Evolutionary conservation across 2,888 invertebrate genomes (phyloP).

Genomic region (Sceliomorpha sp.): DNA sequence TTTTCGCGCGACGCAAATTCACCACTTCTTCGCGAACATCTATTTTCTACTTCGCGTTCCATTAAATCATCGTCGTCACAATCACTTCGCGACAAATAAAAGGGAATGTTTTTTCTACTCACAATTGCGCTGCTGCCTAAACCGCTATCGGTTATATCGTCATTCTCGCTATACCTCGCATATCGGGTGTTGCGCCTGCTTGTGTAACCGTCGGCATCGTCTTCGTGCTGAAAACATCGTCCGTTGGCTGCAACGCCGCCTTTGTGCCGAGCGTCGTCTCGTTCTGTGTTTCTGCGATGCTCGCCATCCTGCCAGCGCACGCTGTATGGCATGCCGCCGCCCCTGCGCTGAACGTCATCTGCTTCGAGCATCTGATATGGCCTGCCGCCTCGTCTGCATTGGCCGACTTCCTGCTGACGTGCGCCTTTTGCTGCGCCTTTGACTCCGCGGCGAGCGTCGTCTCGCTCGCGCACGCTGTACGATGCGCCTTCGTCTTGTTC

Average conservation of each 20-base stretch:
- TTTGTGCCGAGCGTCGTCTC: background rate
- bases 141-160: background rate
- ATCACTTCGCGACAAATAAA: background rate
- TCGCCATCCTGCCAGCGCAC: background rate
- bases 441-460: no score
- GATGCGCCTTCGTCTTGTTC: no score
- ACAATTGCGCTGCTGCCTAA: background rate
- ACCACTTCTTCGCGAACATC: no score
- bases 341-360: no score
- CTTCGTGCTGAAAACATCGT: background rate
- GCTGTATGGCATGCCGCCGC: no score
- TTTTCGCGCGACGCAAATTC: slow-evolving; percentile 1
- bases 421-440: no score
- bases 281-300: no score
- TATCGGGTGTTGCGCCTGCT: background rate
- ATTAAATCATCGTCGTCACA: background rate
- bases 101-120: slow-evolving; percentile 1
- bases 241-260: background rate
- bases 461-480: no score
- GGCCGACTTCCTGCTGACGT: no score
- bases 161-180: slow-evolving; percentile 1
- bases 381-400: no score
- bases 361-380: no score
- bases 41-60: no score
- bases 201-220: background rate